Conservation (phyloP, 1,140 invertebrate genomes). For the Penaeus chinensis region DNA sequence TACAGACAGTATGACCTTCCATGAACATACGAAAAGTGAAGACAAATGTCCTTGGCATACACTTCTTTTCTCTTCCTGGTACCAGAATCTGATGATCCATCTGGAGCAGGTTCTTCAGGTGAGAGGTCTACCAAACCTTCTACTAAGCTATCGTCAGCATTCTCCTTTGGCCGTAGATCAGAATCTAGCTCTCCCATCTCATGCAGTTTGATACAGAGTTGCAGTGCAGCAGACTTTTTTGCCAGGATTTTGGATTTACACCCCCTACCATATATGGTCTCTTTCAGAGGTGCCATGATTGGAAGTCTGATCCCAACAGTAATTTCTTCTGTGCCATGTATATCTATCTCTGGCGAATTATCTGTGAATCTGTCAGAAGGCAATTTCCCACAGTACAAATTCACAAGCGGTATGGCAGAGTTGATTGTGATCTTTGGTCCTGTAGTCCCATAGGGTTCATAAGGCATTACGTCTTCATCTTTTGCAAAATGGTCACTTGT, state of each 20-base stretch:
- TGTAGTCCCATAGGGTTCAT: constrained; percentile 42
- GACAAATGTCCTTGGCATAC: constrained; percentile 45
- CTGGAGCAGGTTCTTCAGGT: constrained; percentile 1
- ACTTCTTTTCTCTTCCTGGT: constrained; percentile 58
- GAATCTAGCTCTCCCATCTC: constrained; percentile 50
- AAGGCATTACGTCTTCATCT: constrained; percentile 36
- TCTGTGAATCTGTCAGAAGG: constrained; percentile 63
- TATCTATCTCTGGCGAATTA: constrained; percentile 35
- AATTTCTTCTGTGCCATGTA: no score
- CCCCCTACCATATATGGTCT: background rate
- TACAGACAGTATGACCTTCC: constrained; percentile 18
- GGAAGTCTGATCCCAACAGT: constrained; percentile 39
- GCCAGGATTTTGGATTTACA: constrained; percentile 51
- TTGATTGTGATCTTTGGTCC: constrained; percentile 57
- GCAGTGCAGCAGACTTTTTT: constrained; percentile 55
- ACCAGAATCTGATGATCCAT: constrained; percentile 22
- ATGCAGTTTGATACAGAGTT: constrained; percentile 51
- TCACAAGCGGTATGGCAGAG: constrained; percentile 57
- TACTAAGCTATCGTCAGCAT: constrained; percentile 19
- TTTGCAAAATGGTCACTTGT: constrained; percentile 36
- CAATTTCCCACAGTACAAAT: constrained; percentile 59
- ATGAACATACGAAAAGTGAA: constrained; percentile 17
- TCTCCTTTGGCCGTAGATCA: constrained; percentile 26
- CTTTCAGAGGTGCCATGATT: constrained; percentile 39
- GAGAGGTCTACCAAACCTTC: constrained; percentile 41